Percentiles rank a stretch among this genome's conserved stretches.
phyloP scores from a whole-genome alignment of 2,888 invertebrate species.

The Agrochola macilenta region DNA sequence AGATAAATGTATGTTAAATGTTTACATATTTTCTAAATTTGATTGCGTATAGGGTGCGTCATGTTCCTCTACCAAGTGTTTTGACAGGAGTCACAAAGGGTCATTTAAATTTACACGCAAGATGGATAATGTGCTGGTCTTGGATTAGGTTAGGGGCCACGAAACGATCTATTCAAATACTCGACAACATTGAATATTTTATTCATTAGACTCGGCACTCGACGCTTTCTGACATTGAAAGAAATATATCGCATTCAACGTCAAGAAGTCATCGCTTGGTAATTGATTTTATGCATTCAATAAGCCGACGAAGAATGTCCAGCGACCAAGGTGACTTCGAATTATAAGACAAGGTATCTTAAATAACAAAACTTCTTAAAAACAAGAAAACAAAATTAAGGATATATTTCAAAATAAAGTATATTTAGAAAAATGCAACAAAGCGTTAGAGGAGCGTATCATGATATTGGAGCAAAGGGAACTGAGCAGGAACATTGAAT shows the following conservation, averaged over 20 bases:
- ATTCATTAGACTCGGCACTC: conserved; percentile 71
- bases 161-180: conserved; percentile 84
- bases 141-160: conserved; percentile 69
- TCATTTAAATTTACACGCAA: conserved; percentile 75
- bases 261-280: conserved; percentile 68
- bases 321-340: conserved; percentile 48
- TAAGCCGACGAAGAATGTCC: conserved; percentile 55
- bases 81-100: conserved; percentile 77
- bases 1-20: conserved; percentile 42
- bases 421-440: no score
- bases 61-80: conserved; percentile 51
- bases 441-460: no score
- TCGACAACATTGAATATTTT: conserved; percentile 79
- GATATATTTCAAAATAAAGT: no score
- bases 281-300: conserved; percentile 73
- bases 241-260: conserved; percentile 66
- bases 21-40: conserved; percentile 55
- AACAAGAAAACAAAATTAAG: no score
- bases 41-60: conserved; percentile 50
- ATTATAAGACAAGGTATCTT: conserved; percentile 56
- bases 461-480: no score
- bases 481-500: no score
- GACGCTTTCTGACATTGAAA: conserved; percentile 69
- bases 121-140: conserved; percentile 71
- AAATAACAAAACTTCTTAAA: no score